phyloP scores from a whole-genome alignment of 2,113 vertebrate genomes.

The Zootoca vivipara region DNA sequence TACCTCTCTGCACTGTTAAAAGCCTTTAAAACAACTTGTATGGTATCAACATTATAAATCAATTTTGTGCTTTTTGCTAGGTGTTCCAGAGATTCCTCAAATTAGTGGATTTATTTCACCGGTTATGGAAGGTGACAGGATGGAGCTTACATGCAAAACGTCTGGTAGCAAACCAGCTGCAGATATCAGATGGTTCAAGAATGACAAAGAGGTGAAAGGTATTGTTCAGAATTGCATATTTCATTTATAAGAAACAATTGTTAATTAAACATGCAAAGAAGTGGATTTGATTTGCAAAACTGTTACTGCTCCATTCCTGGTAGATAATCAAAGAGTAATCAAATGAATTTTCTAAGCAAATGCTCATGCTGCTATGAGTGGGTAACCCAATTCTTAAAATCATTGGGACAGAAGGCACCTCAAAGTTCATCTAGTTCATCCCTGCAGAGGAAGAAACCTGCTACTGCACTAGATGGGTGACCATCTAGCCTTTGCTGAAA shows the following conservation, averaged over 20 bases:
- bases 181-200: slow-evolving; percentile 95
- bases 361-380: background rate
- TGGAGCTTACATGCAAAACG: slow-evolving; percentile 93
- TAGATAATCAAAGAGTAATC: slow-evolving; percentile 2
- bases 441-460: too few species aligned
- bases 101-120: slow-evolving; percentile 94
- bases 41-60: background rate
- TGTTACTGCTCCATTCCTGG: background rate
- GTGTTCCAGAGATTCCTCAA: slow-evolving; percentile 92
- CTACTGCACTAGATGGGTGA: background rate
- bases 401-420: background rate
- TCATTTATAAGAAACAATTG: background rate
- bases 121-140: slow-evolving; percentile 90
- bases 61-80: slow-evolving; percentile 69
- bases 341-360: background rate
- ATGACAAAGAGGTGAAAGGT: slow-evolving; percentile 98
- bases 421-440: background rate
- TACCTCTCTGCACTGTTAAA: background rate
- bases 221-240: slow-evolving; percentile 47
- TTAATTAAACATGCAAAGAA: background rate
- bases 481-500: background rate
- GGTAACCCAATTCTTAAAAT: background rate
- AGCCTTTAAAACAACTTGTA: background rate
- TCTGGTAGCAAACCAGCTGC: slow-evolving; percentile 96
- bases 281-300: background rate